These are phyloP conservation scores for Trichechus manatus DNA, from an alignment of 2,113 vertebrate genomes.

Conservation along the genomic window DNA sequence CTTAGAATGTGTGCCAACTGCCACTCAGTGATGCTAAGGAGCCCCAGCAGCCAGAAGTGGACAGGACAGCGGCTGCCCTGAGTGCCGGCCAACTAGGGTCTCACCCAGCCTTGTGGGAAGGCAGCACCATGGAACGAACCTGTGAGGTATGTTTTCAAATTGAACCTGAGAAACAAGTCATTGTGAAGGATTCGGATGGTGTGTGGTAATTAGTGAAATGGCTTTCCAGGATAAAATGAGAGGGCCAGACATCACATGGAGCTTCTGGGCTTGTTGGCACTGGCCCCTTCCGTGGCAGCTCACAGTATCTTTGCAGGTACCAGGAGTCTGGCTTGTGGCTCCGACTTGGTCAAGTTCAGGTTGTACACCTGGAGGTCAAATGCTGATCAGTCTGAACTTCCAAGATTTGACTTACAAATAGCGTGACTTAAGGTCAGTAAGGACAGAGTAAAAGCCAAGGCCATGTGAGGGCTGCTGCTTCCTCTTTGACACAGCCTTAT, in stretches of 20 bases:
- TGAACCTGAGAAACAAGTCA: not conserved
- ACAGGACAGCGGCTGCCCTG: not conserved
- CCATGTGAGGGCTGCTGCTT: rapidly evolving
- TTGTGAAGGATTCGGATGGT: not conserved
- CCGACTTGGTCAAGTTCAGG: not conserved
- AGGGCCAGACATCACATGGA: not conserved
- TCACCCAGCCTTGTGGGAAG: slow-evolving; percentile 53
- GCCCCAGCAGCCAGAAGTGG: not conserved
- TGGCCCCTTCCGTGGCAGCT: not conserved
- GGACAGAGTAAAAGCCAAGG: not conserved
- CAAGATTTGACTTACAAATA: not conserved
- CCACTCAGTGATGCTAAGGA: not conserved
- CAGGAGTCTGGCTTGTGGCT: not conserved
- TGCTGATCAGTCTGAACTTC: not conserved
- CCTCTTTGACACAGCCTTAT: rapidly evolving
- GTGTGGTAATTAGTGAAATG: not conserved
- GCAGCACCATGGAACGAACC: not conserved
- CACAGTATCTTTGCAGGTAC: not conserved
- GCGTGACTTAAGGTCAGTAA: not conserved
- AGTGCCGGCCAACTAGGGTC: not conserved
- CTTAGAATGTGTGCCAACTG: not conserved
- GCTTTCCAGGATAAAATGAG: not conserved
- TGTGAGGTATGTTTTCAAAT: not conserved
- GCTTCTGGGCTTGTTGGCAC: not conserved
- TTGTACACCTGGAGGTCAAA: not conserved